Evolutionary conservation across 2,888 invertebrate species (phyloP).

Genomic region (Orthonychiurus folsomi): DNA sequence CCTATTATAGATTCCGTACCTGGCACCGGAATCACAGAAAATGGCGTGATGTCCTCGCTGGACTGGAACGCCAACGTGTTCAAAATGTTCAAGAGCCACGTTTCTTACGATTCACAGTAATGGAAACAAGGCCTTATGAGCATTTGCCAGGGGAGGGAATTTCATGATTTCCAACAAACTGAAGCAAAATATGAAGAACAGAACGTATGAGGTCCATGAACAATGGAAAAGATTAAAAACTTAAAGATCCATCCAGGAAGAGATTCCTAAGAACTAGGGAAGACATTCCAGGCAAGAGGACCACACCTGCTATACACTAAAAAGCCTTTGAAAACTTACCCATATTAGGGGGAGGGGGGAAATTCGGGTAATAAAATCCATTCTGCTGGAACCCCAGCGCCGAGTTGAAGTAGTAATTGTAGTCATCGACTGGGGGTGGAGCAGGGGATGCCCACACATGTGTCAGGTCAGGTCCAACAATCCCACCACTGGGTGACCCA

Average conservation of each 20-base stretch:
- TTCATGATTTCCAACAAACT: not conserved
- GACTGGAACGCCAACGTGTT: no score
- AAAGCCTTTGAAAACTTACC: constrained; percentile 37
- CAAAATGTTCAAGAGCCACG: no score
- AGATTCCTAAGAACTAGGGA: not conserved
- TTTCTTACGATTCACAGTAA: not conserved
- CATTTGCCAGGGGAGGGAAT: not conserved
- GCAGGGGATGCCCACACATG: constrained; percentile 37
- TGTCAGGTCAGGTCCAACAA: constrained; percentile 17
- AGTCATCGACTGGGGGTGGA: constrained; percentile 38
- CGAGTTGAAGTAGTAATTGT: constrained; percentile 38
- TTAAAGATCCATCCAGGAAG: not conserved
- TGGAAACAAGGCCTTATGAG: not conserved
- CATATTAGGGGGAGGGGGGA: constrained; percentile 40
- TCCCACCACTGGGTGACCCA: no score
- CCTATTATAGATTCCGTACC: no score
- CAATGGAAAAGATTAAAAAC: not conserved
- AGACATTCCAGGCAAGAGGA: not conserved
- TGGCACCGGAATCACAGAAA: no score
- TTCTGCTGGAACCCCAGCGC: constrained; percentile 37
- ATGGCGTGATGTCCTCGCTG: no score
- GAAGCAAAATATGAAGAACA: not conserved
- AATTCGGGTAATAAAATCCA: constrained; percentile 40
- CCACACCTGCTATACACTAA: no score
- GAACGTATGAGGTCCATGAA: no score